Base-by-base conservation (phyloP, 2,888 invertebrate genomes). In the Pachycephus smyrnensis region DNA sequence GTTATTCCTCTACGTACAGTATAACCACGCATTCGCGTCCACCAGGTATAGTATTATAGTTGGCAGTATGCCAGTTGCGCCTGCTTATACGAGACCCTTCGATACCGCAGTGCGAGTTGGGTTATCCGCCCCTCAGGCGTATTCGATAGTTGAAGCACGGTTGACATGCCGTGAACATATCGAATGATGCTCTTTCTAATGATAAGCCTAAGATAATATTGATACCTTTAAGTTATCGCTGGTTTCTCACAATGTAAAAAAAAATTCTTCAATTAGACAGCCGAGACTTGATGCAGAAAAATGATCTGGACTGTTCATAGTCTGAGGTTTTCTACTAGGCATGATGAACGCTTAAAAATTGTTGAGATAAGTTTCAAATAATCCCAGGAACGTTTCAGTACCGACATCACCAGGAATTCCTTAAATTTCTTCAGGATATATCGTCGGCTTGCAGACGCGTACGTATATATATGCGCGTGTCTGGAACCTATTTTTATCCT, bases 391-490 rank as follows among this genome's bases (percentile, higher is more conserved):
- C 55, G 9, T 55, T 55, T 55, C 55, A 23, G 55, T 23, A 55
- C 23, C 55, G 55, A 23, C 23, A 2, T 23, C 68, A 73, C 77
- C 73, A 31, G 77, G 74, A 55, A 75, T 80, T 77, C 69, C 78
- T 75, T 78, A 69, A 79, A 82, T 82, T 79, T 79, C 79, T 77
- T 69, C 35, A 77, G 81, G 81, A 81, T 79, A 78, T 78, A 74
- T 75, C 71, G 79, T 69, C 77, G 75, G 9, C 23, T 55, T 55
- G 23, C 55, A 55, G 55, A 55, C 23, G 2, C 1, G 23, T 15
- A 9, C 23, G 1, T 23, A 9, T 23, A 9, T 23, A 23, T 23
- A 55, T n/a, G n/a, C 55, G 23, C 23, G 9, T 55, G 55, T 23
- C 55, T 55, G 23, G 55, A 55, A 23, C 9, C 55, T 55, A 55